Conservation (phyloP, 2,888 invertebrate genomes). For the Agrochola litura region DNA sequence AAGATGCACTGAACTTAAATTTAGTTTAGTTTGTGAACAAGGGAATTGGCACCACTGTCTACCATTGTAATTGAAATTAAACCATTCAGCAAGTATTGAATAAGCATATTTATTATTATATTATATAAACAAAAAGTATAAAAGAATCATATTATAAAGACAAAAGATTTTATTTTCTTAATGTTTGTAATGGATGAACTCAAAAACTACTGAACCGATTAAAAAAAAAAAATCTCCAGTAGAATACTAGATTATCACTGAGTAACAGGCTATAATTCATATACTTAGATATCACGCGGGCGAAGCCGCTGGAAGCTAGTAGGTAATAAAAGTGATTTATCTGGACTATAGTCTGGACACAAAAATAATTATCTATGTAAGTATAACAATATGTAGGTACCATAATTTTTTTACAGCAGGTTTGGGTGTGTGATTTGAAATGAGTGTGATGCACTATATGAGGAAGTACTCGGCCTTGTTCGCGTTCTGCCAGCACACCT, state of each 20-base stretch:
- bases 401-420: background rate
- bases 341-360: slow-evolving; percentile 4
- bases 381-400: background rate
- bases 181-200: too few relatives aligned
- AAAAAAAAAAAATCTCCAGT: too few relatives aligned
- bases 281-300: too few relatives aligned
- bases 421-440: background rate
- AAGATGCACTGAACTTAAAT: too few relatives aligned
- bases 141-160: too few relatives aligned
- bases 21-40: too few relatives aligned
- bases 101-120: slow-evolving; percentile 5
- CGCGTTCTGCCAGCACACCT: slow-evolving; percentile 84
- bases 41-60: background rate
- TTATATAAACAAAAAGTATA: too few relatives aligned
- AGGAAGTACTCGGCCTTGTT: slow-evolving; percentile 82
- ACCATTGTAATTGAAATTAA: slow-evolving; percentile 12
- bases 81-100: slow-evolving; percentile 13
- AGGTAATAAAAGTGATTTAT: slow-evolving; percentile 1
- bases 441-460: slow-evolving; percentile 68
- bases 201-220: too few relatives aligned
- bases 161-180: too few relatives aligned
- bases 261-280: too few relatives aligned
- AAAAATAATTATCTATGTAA: background rate
- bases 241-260: too few relatives aligned
- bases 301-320: too few relatives aligned